A percentile compares a stretch with the other conserved stretches of the same genome.
These are phyloP conservation scores for Lamprotornis superbus DNA, from an alignment of 2,113 vertebrate species.

Conservation along the genomic window DNA sequence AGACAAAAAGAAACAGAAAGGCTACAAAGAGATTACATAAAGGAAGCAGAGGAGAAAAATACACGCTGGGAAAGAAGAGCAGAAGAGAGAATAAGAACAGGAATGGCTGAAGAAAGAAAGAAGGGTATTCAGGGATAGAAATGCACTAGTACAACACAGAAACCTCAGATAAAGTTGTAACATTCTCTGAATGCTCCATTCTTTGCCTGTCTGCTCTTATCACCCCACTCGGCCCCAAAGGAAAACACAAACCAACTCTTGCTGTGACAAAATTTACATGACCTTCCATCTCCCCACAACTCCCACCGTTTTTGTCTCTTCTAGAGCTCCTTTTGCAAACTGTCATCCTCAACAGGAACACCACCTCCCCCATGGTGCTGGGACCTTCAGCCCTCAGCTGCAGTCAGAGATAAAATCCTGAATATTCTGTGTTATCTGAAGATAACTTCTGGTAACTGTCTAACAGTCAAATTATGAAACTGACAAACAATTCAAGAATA, in stretches of 20 bases:
- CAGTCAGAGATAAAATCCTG: background rate
- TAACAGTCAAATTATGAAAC: background rate
- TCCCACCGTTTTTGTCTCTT: background rate
- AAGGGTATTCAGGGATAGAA: background rate
- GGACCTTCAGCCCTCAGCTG: background rate
- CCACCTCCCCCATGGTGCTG: rapidly evolving
- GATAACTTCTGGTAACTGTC: background rate
- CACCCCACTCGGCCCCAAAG: background rate
- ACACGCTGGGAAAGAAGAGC: background rate
- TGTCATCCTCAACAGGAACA: background rate
- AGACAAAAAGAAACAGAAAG: background rate
- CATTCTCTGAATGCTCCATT: background rate
- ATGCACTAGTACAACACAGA: background rate
- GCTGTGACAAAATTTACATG: background rate
- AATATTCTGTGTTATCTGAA: background rate
- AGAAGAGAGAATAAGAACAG: background rate
- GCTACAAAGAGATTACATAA: background rate
- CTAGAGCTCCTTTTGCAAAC: background rate
- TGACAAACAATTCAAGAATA: background rate
- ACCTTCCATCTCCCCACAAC: background rate
- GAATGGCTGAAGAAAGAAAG: background rate
- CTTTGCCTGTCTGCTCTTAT: background rate
- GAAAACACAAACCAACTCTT: background rate
- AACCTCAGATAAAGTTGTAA: background rate
- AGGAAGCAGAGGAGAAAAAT: background rate